Conservation (phyloP, 2,888 invertebrate species). For the Melanargia galathea region DNA sequence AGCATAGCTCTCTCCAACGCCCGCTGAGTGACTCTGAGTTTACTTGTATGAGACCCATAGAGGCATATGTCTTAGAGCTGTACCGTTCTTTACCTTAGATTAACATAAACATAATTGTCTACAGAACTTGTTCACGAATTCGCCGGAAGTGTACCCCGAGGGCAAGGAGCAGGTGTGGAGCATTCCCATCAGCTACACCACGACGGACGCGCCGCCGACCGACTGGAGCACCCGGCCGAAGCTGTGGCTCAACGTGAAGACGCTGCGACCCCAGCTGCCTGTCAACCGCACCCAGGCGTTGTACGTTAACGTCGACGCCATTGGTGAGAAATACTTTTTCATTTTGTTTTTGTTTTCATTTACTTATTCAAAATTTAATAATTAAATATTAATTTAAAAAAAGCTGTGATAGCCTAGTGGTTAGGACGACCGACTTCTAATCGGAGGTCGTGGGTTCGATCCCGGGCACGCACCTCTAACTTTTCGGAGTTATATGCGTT, state of each 20-base stretch:
- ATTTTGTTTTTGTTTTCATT: no score
- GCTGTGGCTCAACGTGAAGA: conserved; percentile 60
- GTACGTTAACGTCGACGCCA: conserved; percentile 83
- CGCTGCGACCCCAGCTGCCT: conserved; percentile 42
- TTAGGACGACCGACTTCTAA: no score
- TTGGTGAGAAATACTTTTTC: conserved; percentile 75
- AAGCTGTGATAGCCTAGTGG: no score
- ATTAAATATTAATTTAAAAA: no score
- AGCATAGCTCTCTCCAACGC: no score
- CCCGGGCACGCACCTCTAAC: no score
- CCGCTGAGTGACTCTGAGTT: no score
- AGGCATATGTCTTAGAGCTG: no score
- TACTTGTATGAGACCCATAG: no score
- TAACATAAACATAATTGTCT: conserved; percentile 18
- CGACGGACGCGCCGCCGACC: conserved; percentile 45
- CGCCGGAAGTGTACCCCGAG: not conserved
- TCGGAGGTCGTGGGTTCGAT: no score
- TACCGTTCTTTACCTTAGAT: not conserved
- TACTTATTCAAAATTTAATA: no score
- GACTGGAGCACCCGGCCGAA: conserved; percentile 56
- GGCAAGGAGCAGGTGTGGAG: conserved; percentile 79
- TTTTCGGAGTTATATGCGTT: no score
- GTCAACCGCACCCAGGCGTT: conserved; percentile 76
- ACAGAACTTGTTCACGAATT: conserved; percentile 64
- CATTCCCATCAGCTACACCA: conserved; percentile 81